Base-by-base conservation (phyloP, 1,140 invertebrate genomes). In the Brachionus asplanchnoidis region DNA sequence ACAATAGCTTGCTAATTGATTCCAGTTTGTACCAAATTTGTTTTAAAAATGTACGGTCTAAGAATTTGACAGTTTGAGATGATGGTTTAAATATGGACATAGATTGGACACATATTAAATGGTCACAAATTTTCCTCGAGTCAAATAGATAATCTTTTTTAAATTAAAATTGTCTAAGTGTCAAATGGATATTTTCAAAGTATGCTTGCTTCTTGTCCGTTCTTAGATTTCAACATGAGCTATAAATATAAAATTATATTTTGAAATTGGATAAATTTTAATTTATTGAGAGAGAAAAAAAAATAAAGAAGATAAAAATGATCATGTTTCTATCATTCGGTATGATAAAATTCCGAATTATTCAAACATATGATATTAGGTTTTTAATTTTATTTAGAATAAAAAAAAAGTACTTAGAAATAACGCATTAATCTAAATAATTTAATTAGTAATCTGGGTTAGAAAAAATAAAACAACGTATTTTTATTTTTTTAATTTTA, bases 251-350 rank as follows among this genome's bases (percentile, higher is more conserved):
- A 20, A 17, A 20, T 3, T 9, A 20, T 60, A 60, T 60, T 60
- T 60, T 60, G 53, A 60, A 60, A 60, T 60, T 60, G 53, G 20
- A 60, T 60, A 20, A 60, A 20, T 60, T 46, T 46, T 56, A 56
- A 56, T 20, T 60, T 60, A 73, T 73, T 42, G 68, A 73, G 20
- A 42, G 17, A 73, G 8, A 73, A 42, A 28, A 68, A n/a, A 12
- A 32, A 6, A 68, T 28, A 28, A 28, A 68, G 28, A 68, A 68
- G 53, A 60, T 60, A 60, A 68, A 66, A 26, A 7, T 32, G 36
- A 73, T 73, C 68, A 73, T 73, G 36, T 20, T 73, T 73, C 8
- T 73, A 73, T 73, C 68, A 73, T 28, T 68, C 66, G 32, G 26
- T 2, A 8, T 40, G 66, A 68, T 68, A 28, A 68, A 28, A 68